Base-by-base conservation (phyloP, 2,888 invertebrate genomes). In the Cerceris rybyensis region DNA sequence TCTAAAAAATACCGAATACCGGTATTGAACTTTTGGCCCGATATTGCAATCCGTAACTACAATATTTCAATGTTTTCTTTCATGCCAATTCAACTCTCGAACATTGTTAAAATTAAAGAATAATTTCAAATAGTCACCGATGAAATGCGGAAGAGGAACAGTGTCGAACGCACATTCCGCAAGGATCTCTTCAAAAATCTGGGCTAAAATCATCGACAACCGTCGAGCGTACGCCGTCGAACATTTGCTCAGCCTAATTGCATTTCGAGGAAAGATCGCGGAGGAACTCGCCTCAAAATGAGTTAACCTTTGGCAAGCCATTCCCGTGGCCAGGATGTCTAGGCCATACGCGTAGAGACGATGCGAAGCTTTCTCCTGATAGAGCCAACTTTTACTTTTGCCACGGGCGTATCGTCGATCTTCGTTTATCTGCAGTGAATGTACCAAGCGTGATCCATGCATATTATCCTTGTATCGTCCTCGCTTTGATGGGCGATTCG, bases 361-460 rank as follows among this genome's bases (percentile, higher is more conserved):
- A 63, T 57, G 28, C 54, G 52, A 42, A 64, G 89, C 91, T 92
- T 91, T 92, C 92, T 90, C 91, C 87, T 70, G 89, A 88, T 87
- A 87, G 28, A 28, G 75, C 80, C 84, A 88, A 92, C 92, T 92
- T 92, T 92, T 92, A 92, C 92, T 92, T 92, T 92, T 91, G 90
- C 91, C 89, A 87, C 85, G 75, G 90, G 89, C 90, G 77, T 84
- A 87, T 89, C 83, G 85, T 84, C 80, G 81, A 82, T 80, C 77
- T 68, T 63, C n/a, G 7, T 43, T 42, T 70, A 46, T 63, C 58
- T 46, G 55, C 58, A 42, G 64, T 65, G 65, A 59, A 58, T 16
- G 16, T n/a, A 4, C 28, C 28, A 13, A 17, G 14, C 14, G 17
- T 41, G 42, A 41, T 8, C 17, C 17, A 61, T 43, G 54, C 7